These are phyloP conservation scores for Adelphocoris suturalis DNA, from an alignment of 2,888 invertebrate genomes.

Conservation along the genomic window DNA sequence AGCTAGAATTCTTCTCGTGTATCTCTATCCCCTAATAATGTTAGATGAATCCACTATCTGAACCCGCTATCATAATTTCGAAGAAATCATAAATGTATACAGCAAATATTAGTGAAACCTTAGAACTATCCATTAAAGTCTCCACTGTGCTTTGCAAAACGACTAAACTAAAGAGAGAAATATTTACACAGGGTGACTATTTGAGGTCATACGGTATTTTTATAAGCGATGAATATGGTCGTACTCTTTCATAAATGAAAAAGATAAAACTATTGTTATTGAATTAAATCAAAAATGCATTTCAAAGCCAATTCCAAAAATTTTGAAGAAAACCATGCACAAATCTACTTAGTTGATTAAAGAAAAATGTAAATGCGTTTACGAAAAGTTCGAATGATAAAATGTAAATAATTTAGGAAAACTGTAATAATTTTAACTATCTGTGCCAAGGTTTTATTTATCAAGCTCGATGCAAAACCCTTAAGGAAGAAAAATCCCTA, in stretches of 20 bases:
- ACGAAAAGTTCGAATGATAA: neutral
- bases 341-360: neutral
- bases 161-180: no score
- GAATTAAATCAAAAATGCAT: neutral
- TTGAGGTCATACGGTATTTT: no score
- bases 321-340: conserved; percentile 21
- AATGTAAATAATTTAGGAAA: neutral
- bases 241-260: neutral
- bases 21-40: no score
- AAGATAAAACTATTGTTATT: neutral
- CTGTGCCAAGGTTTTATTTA: conserved; percentile 13
- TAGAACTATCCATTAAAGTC: no score
- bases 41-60: no score
- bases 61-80: no score
- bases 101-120: no score
- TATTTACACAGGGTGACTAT: no score
- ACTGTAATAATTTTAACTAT: neutral
- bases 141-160: no score
- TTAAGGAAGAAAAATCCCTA: neutral
- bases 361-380: neutral
- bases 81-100: no score
- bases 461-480: conserved; percentile 9
- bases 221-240: neutral
- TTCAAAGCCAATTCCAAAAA: neutral
- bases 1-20: no score